Base-by-base conservation (phyloP, 1,140 invertebrate species). In the Heliothis virescens region DNA sequence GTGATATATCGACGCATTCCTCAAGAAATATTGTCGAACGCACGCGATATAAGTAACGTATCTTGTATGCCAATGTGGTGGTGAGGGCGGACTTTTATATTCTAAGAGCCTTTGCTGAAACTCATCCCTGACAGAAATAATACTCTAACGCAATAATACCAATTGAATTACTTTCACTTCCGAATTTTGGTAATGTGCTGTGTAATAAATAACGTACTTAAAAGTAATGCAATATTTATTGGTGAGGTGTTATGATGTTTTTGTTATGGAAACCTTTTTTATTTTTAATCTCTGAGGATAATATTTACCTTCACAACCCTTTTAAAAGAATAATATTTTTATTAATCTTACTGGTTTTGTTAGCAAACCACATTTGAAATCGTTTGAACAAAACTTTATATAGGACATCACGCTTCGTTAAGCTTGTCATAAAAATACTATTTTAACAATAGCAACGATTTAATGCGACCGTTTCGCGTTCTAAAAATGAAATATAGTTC, bases 401-500 rank as follows among this genome's bases (percentile, higher is more conserved):
- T 77, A 77, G 62, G 53, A 34, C 18, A 52, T 79, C 83, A 88
- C 84, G 87, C 81, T 86, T 85, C 82, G 86, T 89, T 92, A 90
- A 91, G 80, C 82, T 85, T 77, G 85, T 88, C 84, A 87, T 89
- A 89, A 89, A 41, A 89, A 86, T 91, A 86, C 77, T 77, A 85
- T 90, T 91, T 87, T 81, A 87, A 92, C 89, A 91, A 91, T 90
- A 87, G 85, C 82, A 86, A 80, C 86, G 83, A 86, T 86, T 87
- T 88, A 91, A 91, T 88, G 79, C 85, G 84, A 89, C 84, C 87
- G 86, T 88, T 89, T 90, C 85, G 87, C 86, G 86, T 91, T 91
- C 87, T 91, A 92, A 92, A 91, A 90, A 88, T 92, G 91, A 94
- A 85, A 90, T 92, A 94, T 92, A 88, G 88, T 86, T 85, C 86